Base-by-base conservation (phyloP, 2,113 vertebrate species). In the Leptobrachium ailaonicum region DNA sequence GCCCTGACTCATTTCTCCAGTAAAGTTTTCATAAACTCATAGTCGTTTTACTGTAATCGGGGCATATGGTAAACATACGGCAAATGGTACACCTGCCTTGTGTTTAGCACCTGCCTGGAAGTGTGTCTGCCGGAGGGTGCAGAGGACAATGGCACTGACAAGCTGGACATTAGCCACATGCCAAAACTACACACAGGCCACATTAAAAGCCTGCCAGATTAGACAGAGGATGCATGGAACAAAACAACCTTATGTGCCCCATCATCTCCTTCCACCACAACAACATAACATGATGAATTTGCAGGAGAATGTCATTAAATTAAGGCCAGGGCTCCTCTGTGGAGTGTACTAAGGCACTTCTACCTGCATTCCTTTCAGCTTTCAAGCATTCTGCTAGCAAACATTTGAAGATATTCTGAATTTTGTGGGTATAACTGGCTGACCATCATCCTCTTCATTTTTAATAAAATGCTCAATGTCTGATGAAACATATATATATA, bases 1-100 rank as follows among this genome's bases (percentile, higher is more conserved):
- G 69, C 73, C 85, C 83, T 78, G 67, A 84, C 86, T 92, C 88
- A 90, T 92, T 89, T 91, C 88, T 85, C 66, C 78, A 87, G 88
- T 73, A 20, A 85, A 88, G 88, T 82, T 89, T 88, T 86, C 86
- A 89, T 87, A 89, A 73, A 58, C 88, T 86, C 77, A 86, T 86
- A 87, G 91, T 88, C 84, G 91, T 69, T 11, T 7, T 76, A 83
- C 56, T 44, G 84, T 71, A 73, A 83, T 76, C 75, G 81, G 85
- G 84, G 87, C 95, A 95, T 95, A 95, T 95, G 96, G 94, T 68
- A 73, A 86, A 87, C 83, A 95, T 95, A 95, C 95, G 96, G 94
- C 68, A 73, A 86, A 87, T 83, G 76, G 41, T 73, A 90, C 95
- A 96, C 94, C 94, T 96, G 94, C 92, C 88, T 82, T 1, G 3